Evolutionary conservation across 2,113 vertebrate genomes (phyloP), one percentile per base, ranked within the genome.

Genomic region (Platanista minor): DNA sequence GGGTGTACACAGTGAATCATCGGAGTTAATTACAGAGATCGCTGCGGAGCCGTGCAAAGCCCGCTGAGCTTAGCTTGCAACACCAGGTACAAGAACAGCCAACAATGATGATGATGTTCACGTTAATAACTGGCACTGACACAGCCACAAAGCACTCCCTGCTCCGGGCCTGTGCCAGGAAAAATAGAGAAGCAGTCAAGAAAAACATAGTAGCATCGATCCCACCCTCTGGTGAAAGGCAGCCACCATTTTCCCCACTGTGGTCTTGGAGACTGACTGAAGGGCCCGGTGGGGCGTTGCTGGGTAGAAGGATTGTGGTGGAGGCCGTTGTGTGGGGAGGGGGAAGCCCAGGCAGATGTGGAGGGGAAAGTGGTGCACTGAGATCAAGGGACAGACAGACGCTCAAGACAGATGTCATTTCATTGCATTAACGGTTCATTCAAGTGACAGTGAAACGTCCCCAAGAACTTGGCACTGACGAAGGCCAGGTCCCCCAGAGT

Each of bases 71-170:
- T 81, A 84, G 96, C 96, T 91, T 92, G 66, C 2, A 31, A 96
- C 85, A n/a, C 67, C 94, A 93, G 54, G 77, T 52, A 8, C 62
- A 91, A 12, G 43, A 17, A 20, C 59, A 43, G 59, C 89, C 78
- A 29, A 66, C 39, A 39, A 52, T 52, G 52, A 88, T 64, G 77
- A 92, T 90, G 96, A 98, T 78, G 86, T 84, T 96, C 97, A 69
- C 61, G 21, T 92, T 97, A 91, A 41, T 98, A 98, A 98, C 57
- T 93, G 96, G 97, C 80, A 90, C 82, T 93, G 97, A 97, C 96
- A 96, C 57, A 90, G 96, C 95, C 98, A 94, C 94, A 94, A 72
- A 97, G 96, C 33, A 21, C 87, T 87, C 93, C 89, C 23, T 64
- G 81, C 5, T 3, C 92, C 97, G 75, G 74, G 72, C 67, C 95